Base-by-base conservation (phyloP, 2,797 vertebrate species). In the Pterois miles region DNA sequence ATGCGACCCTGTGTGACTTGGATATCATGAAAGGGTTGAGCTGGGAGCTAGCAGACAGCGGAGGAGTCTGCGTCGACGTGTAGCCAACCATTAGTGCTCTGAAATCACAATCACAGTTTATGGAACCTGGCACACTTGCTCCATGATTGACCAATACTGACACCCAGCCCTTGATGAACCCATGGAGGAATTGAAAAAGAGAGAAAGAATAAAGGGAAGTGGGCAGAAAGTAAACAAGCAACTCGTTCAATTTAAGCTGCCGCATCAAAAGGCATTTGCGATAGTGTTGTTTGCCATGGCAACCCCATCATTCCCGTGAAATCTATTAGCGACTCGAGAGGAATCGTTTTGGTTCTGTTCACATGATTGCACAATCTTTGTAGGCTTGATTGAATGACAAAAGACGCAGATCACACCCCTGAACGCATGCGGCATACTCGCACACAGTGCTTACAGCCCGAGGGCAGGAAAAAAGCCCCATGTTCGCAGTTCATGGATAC, bases 351-450 rank as follows among this genome's bases (percentile, higher is more conserved):
- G 77, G 81, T 78, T 76, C 29, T 25, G 78, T 80, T 83, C 83
- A 79, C 86, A 83, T 85, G 85, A 78, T 27, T 82, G 70, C 78
- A 89, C 89, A 85, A 88, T 92, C 74, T 83, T 74, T 68, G 65
- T 80, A 83, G 63, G 80, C 85, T 83, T 82, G 88, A 88, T 25
- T 86, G 81, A 82, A 85, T 78, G 72, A 87, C 84, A 87, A 86
- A 87, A 86, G 72, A 83, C 2, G 12, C 14, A 11, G 80, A 60
- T 79, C 72, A 84, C 73, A 53, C 40, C 48, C 16, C 12, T 48
- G 73, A 70, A 84, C 20, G 56, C 66, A 80, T 25, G 75, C 69
- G 25, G 66, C 50, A 70, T 8, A 48, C 59, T 23, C 64, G 50
- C 54, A 70, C n/a, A 25, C 43, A 48, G 50, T 8, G 38, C 52